Evolutionary conservation across 2,797 vertebrate species (phyloP).

Genomic region (Sebastes vulpes): DNA sequence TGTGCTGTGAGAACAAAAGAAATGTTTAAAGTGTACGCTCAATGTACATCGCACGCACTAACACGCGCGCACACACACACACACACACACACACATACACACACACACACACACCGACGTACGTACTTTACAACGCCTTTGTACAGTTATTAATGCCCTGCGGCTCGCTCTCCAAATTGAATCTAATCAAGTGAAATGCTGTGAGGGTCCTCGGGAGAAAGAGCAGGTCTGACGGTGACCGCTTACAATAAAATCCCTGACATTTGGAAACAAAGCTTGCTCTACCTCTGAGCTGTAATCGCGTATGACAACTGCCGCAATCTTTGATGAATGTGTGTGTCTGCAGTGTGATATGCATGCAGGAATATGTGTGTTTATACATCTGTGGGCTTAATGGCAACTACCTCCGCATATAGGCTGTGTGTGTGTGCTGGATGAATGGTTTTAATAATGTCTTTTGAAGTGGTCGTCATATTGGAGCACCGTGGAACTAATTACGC

Average conservation of each 20-base stretch:
- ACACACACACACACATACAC: slow-evolving; percentile 12
- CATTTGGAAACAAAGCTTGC: slow-evolving; percentile 79
- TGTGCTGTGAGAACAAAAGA: slow-evolving; percentile 59
- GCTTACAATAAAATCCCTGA: slow-evolving; percentile 79
- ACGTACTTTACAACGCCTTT: slow-evolving; percentile 58
- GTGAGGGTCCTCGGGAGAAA: slow-evolving; percentile 71
- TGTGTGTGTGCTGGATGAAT: slow-evolving; percentile 36
- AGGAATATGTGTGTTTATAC: slow-evolving; percentile 28
- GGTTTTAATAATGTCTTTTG: slow-evolving; percentile 73
- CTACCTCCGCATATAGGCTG: neutral
- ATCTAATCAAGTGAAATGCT: slow-evolving; percentile 84
- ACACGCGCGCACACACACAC: slow-evolving; percentile 9
- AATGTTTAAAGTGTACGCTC: slow-evolving; percentile 56
- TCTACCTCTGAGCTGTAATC: slow-evolving; percentile 74
- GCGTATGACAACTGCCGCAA: slow-evolving; percentile 58
- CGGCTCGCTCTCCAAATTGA: slow-evolving; percentile 75
- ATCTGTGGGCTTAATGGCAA: slow-evolving; percentile 24
- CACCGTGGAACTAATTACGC: slow-evolving; percentile 72
- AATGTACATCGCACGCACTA: slow-evolving; percentile 47
- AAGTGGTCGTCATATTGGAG: slow-evolving; percentile 65
- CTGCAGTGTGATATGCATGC: slow-evolving; percentile 18
- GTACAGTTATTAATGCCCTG: slow-evolving; percentile 76
- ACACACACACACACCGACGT: slow-evolving; percentile 25
- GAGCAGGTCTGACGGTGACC: slow-evolving; percentile 73
- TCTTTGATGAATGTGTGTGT: slow-evolving; percentile 58